phyloP scores from a whole-genome alignment of 2,113 vertebrate species.

The Otus sunia region DNA sequence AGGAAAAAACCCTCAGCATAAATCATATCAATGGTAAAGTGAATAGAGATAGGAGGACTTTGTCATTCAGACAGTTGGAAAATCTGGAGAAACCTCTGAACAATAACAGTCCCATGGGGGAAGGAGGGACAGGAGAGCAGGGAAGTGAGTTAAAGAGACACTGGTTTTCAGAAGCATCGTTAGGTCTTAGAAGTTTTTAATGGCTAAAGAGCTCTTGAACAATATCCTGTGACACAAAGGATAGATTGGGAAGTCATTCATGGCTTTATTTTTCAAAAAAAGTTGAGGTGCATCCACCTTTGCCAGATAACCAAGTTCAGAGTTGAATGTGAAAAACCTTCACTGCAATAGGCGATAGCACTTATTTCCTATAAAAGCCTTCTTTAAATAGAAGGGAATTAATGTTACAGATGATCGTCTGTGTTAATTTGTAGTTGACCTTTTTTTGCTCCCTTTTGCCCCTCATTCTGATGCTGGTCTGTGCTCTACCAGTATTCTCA shows the following conservation, averaged over 20 bases:
- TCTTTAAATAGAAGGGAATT: neutral
- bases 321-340: neutral
- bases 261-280: neutral
- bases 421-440: neutral
- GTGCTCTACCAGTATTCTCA: neutral
- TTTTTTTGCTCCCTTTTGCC: neutral
- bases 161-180: neutral
- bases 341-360: neutral
- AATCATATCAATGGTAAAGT: neutral
- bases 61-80: neutral
- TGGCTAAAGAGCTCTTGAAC: neutral
- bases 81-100: neutral
- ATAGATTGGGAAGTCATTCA: neutral
- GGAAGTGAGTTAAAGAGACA: neutral
- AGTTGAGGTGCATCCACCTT: neutral
- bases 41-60: neutral
- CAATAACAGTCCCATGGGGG: neutral
- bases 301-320: neutral
- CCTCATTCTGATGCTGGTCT: neutral
- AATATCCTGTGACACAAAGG: neutral
- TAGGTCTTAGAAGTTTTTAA: neutral
- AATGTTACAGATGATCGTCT: neutral
- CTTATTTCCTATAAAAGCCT: neutral
- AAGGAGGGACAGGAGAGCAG: neutral
- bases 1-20: neutral